Evolutionary conservation across 2,113 vertebrate species (phyloP).

Genomic region (Centropus unirufus): DNA sequence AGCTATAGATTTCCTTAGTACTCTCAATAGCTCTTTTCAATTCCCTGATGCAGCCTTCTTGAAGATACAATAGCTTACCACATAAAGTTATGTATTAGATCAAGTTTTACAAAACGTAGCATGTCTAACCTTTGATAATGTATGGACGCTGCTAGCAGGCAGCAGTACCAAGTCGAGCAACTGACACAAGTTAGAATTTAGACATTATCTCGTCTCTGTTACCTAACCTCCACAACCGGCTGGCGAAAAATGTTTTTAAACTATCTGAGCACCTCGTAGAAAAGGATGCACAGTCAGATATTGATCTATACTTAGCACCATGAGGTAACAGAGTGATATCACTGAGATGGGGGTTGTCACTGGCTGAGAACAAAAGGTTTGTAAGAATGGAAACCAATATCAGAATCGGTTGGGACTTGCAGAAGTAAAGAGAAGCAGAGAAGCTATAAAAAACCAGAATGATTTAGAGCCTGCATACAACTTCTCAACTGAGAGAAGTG

Average conservation of each 20-base stretch:
- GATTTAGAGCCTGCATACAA: background rate
- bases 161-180: background rate
- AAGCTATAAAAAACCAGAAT: background rate
- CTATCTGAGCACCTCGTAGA: background rate
- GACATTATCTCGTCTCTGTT: background rate
- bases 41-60: background rate
- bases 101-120: background rate
- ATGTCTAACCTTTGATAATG: background rate
- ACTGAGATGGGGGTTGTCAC: background rate
- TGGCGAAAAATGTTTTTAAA: background rate
- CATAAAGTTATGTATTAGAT: background rate
- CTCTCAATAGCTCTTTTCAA: background rate
- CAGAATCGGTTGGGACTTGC: background rate
- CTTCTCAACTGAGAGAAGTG: background rate
- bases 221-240: background rate
- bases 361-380: background rate
- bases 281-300: background rate
- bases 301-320: background rate
- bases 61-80: background rate
- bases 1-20: background rate
- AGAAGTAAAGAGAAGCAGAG: background rate
- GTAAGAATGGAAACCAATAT: background rate
- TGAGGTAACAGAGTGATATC: background rate
- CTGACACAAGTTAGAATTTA: background rate
- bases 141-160: background rate